Percentiles rank a stretch among this genome's conserved stretches.
Evolutionary conservation across 2,888 invertebrate species (phyloP).

Genomic region (Ashinkailepas kermadecensis): DNA sequence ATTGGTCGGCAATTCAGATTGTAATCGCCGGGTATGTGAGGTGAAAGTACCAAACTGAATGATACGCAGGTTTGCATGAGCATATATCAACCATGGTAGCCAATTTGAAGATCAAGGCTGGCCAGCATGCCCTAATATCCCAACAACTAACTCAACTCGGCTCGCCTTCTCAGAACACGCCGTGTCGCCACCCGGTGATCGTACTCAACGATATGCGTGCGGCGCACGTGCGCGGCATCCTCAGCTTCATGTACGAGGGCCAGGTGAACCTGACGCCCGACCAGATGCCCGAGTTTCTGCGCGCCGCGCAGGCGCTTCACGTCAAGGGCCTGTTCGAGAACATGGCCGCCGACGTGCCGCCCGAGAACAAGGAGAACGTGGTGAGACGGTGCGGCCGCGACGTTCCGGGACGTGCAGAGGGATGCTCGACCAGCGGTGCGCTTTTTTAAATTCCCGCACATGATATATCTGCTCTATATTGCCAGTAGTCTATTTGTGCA

Average conservation of each 20-base stretch:
- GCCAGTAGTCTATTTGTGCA: too few species aligned
- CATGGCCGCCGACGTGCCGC: not conserved
- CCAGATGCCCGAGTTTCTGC: constrained; percentile 73
- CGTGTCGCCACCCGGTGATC: constrained; percentile 82
- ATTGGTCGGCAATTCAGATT: too few species aligned
- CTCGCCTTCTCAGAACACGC: constrained; percentile 57
- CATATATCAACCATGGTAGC: too few species aligned
- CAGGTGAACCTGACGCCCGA: constrained; percentile 84
- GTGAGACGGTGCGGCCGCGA: not conserved
- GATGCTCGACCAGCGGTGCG: too few species aligned
- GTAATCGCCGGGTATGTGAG: too few species aligned
- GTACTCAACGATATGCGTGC: constrained; percentile 77
- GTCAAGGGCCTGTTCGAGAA: constrained; percentile 76
- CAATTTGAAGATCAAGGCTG: too few species aligned
- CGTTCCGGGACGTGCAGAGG: not conserved
- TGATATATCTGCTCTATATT: too few species aligned
- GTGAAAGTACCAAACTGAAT: too few species aligned
- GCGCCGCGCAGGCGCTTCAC: constrained; percentile 79
- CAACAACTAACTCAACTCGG: not conserved
- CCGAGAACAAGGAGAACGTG: not conserved
- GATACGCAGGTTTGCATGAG: too few species aligned
- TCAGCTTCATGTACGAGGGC: constrained; percentile 87
- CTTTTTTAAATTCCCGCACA: too few species aligned
- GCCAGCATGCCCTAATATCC: not conserved
- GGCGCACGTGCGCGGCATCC: constrained; percentile 75